phyloP scores from a whole-genome alignment of 2,797 vertebrate species.

The Gadopsis bispinosus region DNA sequence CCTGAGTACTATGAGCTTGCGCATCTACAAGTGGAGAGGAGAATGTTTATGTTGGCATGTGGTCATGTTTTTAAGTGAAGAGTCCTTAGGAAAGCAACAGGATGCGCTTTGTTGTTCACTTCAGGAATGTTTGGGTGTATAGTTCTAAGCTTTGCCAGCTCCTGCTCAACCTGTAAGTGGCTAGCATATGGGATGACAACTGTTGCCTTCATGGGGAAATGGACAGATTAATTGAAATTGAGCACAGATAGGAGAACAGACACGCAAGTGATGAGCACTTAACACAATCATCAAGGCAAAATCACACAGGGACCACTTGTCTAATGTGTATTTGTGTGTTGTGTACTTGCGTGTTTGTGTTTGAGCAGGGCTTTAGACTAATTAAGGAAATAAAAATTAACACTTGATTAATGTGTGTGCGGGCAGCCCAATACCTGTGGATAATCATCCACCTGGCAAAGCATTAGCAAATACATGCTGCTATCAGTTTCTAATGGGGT shows the following conservation, averaged over 20 bases:
- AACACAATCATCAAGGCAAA: constrained; percentile 59
- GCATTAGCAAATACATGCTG: constrained; percentile 57
- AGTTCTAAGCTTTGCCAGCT: constrained; percentile 50
- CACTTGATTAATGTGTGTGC: constrained; percentile 54
- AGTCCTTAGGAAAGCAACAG: neutral
- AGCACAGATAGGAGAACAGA: constrained; percentile 67
- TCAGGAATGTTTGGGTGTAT: constrained; percentile 26
- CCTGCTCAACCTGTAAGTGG: constrained; percentile 64
- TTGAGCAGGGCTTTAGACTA: constrained; percentile 26
- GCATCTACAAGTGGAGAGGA: neutral
- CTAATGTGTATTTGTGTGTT: neutral
- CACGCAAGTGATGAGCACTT: constrained; percentile 61
- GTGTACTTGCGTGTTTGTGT: constrained; percentile 2
- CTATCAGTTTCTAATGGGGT: constrained; percentile 48
- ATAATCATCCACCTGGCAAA: constrained; percentile 61
- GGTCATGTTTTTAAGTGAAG: neutral
- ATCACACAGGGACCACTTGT: constrained; percentile 17
- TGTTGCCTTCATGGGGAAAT: constrained; percentile 75
- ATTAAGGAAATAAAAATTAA: constrained; percentile 66
- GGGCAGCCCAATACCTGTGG: constrained; percentile 50
- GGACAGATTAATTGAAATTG: constrained; percentile 74
- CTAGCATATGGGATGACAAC: constrained; percentile 76
- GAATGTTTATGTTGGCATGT: neutral
- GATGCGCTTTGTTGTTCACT: constrained; percentile 9
- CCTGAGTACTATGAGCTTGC: neutral